Base-by-base conservation (phyloP, 2,113 vertebrate species). In the Dasyornis broadbenti region DNA sequence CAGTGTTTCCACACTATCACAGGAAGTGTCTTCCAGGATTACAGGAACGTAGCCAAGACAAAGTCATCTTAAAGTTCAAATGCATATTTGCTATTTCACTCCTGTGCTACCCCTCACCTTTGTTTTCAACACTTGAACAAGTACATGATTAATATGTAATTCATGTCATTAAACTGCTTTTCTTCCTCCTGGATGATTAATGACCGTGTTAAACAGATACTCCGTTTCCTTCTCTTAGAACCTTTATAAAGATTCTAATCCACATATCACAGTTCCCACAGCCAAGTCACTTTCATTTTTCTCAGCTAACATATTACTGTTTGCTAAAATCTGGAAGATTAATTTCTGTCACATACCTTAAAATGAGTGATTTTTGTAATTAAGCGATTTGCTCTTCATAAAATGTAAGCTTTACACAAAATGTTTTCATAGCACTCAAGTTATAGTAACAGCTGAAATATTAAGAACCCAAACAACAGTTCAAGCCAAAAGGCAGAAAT, bases 1-100 rank as follows among this genome's bases (percentile, higher is more conserved):
- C 53, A 53, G 16, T 0, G 0, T 50, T 86, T 56, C 49, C 18
- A 31, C 16, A 5, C 2, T 47, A 6, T 27, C 15, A 39, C 10
- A 54, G 42, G 52, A 47, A 86, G 5, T 2, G 13, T 7, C 24
- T 66, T 37, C 45, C 12, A n/a, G 13, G 49, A 21, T 31, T 35
- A 60, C 3, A 3, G 20, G 40, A 15, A 26, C 6, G 4, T 9
- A 49, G 26, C 28, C 7, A 60, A n/a, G 14, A 3, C 15, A 76
- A 79, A 79, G 9, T 30, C 15, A 49, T 23, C 40, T 53, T n/a
- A 31, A 70, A 53, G 35, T 65, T 57, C 21, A 77, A 60, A 45
- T 15, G 2, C 13, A 2, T 52, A 60, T 69, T 86, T 81, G 14
- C 27, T 47, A 9, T 40, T 76, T 86, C 39, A 57, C 11, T n/a